Conservation (phyloP, 2,888 invertebrate genomes). For the Acrobasis consociella region DNA sequence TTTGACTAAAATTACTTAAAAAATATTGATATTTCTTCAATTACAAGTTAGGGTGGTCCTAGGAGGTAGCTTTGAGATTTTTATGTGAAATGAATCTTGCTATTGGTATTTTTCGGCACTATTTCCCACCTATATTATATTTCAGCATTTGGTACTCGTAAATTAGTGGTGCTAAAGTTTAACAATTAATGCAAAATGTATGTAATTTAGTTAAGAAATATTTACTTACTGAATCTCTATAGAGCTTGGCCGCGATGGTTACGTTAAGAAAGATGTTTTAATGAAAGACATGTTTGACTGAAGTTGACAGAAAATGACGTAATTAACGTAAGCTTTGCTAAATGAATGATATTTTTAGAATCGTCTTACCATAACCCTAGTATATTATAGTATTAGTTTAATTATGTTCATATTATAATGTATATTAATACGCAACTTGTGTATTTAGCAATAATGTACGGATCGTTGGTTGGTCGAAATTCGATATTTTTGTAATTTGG, state of each 20-base stretch:
- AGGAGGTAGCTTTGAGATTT: conserved; percentile 1
- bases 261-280: neutral
- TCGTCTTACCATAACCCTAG: conserved; percentile 61
- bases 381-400: conserved; percentile 42
- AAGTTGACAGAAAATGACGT: conserved; percentile 8
- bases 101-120: conserved; percentile 28
- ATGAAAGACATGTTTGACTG: conserved; percentile 12
- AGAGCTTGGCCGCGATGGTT: conserved; percentile 25
- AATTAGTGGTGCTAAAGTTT: conserved; percentile 44
- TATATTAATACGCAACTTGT: conserved; percentile 59
- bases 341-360: conserved; percentile 41
- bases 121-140: conserved; percentile 44
- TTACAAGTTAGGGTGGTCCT: neutral
- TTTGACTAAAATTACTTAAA: conserved; percentile 2
- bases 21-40: neutral
- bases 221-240: conserved; percentile 31
- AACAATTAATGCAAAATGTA: conserved; percentile 6
- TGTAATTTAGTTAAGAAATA: conserved; percentile 23
- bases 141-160: conserved; percentile 34
- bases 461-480: conserved; percentile 41
- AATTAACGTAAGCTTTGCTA: conserved; percentile 15
- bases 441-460: conserved; percentile 54
- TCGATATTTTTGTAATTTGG: conserved; percentile 52
- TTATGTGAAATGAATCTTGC: neutral
- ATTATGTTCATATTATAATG: conserved; percentile 49